Conservation (phyloP, 30 jellyfish, hydroid and myxozoan genomes). For the Cassiopea andromeda region DNA sequence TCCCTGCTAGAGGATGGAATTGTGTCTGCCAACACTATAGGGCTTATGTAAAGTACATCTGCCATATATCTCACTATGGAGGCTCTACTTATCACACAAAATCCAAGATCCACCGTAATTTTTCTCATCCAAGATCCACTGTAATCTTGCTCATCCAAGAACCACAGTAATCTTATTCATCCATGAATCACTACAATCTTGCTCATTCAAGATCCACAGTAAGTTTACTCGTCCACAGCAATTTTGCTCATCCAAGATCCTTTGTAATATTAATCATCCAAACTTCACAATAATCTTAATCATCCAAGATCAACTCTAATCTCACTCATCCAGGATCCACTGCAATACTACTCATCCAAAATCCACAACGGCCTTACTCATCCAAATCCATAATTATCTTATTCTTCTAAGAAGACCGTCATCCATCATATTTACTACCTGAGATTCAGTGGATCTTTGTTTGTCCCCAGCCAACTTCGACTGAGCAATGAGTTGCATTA, state of each 20-base stretch:
- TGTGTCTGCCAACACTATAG: not conserved
- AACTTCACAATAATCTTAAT: too few species aligned
- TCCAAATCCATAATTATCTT: too few species aligned
- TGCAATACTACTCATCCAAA: too few species aligned
- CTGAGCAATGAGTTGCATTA: too few species aligned
- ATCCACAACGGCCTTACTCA: too few species aligned
- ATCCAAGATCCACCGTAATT: not conserved
- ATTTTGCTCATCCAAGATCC: not conserved
- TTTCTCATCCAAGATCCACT: not conserved
- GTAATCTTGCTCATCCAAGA: not conserved
- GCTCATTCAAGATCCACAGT: not conserved
- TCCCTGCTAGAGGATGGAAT: not conserved
- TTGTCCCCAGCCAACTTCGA: too few species aligned
- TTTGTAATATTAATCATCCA: too few species aligned
- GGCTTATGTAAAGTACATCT: conserved; percentile 1
- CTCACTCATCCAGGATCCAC: too few species aligned
- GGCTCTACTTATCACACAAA: not conserved
- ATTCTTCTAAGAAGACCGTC: too few species aligned
- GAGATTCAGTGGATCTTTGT: too few species aligned
- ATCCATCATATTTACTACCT: too few species aligned
- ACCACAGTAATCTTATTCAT: not conserved
- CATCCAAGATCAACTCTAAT: too few species aligned
- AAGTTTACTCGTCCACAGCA: not conserved
- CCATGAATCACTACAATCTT: not conserved
- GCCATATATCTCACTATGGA: not conserved